phyloP scores from a whole-genome alignment of 2,113 vertebrate genomes.

The Macaca fascicularis region DNA sequence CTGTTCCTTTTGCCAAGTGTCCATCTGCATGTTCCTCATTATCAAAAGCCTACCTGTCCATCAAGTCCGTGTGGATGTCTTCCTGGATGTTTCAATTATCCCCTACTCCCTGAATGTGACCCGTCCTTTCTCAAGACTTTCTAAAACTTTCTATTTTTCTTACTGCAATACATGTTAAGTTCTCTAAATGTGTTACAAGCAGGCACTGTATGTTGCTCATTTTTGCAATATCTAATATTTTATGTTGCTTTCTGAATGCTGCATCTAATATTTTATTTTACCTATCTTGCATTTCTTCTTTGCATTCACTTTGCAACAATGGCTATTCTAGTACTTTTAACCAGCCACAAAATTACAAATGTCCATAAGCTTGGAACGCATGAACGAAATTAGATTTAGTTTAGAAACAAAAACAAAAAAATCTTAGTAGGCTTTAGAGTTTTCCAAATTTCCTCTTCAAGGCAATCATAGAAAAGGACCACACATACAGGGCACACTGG shows the following conservation, averaged over 20 bases:
- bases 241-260: too few species aligned
- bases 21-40: fast-evolving
- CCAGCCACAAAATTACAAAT: not conserved
- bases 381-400: not conserved
- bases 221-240: not conserved
- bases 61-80: not conserved
- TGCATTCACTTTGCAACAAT: not conserved
- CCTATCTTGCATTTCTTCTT: not conserved
- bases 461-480: not conserved
- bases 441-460: not conserved
- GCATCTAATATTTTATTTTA: not conserved
- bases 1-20: not conserved
- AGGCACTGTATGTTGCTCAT: not conserved
- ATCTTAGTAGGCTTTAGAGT: not conserved
- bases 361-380: not conserved
- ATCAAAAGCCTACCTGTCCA: not conserved
- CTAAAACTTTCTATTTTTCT: not conserved
- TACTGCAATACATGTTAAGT: not conserved
- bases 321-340: not conserved
- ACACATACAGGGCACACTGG: not conserved
- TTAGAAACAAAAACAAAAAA: not conserved
- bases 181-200: not conserved
- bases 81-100: not conserved
- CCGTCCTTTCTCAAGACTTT: not conserved
- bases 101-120: not conserved